Base-by-base conservation (phyloP, 2,113 vertebrate genomes). In the Neotragus moschatus region DNA sequence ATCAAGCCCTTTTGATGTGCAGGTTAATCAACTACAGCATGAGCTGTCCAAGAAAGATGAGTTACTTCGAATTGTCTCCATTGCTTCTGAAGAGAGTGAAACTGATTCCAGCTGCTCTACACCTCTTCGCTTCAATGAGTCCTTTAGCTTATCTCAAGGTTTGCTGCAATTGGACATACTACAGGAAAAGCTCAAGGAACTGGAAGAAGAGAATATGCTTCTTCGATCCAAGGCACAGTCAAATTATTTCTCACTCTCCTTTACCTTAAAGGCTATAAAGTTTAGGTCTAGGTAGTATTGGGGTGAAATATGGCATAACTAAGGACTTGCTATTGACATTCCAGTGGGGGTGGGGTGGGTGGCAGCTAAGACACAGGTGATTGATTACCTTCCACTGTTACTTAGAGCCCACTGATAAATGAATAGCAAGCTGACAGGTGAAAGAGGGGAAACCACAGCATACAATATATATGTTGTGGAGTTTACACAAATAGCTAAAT, bases 21-120 rank as follows among this genome's bases (percentile, higher is more conserved):
- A 99, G 99, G 99, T 99, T 93, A 99, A 99, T 97, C 99, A 99
- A 98, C 99, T 99, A 77, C 99, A 99, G 97, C 99, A 99, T 86
- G 99, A 99, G 58, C 98, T 99, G 53, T 98, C 98, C 0, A 99
- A 99, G 98, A 99, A 99, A 98, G 99, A 99, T 6, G 99, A 99
- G 94, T 97, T 99, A 87, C 99, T 99, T 94, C 99, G 99, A 2
- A 99, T 99, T 73, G 99, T 99, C 90, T 99, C 99, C 16, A 99
- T 99, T 23, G 99, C 99, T 58, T 99, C 99, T 0, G 99, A 99
- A 98, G 99, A 99, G 98, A 99, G 99, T 1, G 99, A 99, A 97
- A 99, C 99, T 0, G 99, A 99, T 96, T 99, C 99, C 92, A 99
- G 99, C 96, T 99, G 99, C 81, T 99, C 99, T 70, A 99, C 99